phyloP scores from a whole-genome alignment of 30 jellyfish, hydroid and myxozoan genomes.

The Aurelia sp. region DNA sequence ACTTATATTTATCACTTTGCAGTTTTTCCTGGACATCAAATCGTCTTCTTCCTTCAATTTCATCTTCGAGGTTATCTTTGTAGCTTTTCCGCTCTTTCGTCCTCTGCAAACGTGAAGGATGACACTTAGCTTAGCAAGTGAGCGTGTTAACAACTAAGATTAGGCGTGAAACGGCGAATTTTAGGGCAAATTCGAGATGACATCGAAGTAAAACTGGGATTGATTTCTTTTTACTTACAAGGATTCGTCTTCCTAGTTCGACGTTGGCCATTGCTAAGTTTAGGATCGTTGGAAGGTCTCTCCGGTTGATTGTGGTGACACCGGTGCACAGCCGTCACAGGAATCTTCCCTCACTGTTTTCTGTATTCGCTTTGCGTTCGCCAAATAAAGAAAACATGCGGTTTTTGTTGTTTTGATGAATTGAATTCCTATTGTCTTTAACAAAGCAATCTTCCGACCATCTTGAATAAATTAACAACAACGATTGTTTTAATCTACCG shows the following conservation, averaged over 20 bases:
- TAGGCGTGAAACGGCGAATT: not conserved
- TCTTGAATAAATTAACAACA: constrained; percentile 55
- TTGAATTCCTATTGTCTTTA: constrained; percentile 21
- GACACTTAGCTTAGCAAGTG: constrained; percentile 6
- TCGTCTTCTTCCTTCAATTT: constrained; percentile 93
- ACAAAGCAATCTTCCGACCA: constrained; percentile 43
- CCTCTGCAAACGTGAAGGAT: constrained; percentile 75
- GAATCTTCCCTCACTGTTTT: constrained; percentile 18
- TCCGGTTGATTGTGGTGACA: constrained; percentile 6
- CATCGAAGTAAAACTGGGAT: constrained; percentile 1
- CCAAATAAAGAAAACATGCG: constrained; percentile 78
- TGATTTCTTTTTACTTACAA: constrained; percentile 54
- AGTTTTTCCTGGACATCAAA: constrained; percentile 93
- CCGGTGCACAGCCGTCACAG: constrained; percentile 70
- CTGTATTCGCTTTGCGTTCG: constrained; percentile 9
- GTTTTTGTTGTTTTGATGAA: not conserved
- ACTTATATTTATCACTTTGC: constrained; percentile 74
- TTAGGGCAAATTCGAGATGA: constrained; percentile 8
- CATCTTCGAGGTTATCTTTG: constrained; percentile 89
- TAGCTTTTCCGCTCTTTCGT: constrained; percentile 85
- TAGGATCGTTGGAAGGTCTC: constrained; percentile 9
- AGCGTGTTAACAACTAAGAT: not conserved
- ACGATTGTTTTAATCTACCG: not conserved
- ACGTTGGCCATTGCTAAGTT: constrained; percentile 54
- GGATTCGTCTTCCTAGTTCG: constrained; percentile 55